Evolutionary conservation across 2,888 invertebrate genomes (phyloP), one percentile per base, ranked within the genome.

Genomic region (Carpatolechia fugitivella): DNA sequence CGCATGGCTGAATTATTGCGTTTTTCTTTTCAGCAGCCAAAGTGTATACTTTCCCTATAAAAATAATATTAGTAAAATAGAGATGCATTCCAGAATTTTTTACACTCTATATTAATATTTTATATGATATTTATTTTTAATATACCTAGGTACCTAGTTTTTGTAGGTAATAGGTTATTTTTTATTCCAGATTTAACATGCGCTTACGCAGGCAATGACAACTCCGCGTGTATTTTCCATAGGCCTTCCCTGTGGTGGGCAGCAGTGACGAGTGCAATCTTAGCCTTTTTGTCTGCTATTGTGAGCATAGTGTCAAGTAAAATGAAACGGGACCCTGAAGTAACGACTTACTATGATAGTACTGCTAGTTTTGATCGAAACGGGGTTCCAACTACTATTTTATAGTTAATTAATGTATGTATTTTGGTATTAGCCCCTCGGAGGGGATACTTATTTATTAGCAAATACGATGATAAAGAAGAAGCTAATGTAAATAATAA

Each of bases 181-280:
- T n/a, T n/a, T n/a, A n/a, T 44, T 47, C 1, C 47, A 88, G 87
- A 78, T 54, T 29, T 67, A n/a, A 82, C 82, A 0, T 88, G 87
- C 53, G 73, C 71, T 0, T 81, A 78, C 57, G 62, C 62, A 0
- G 70, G 63, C 51, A 61, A 62, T 0, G 54, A 64, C 29, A 72
- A 73, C 20, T 72, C 71, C 0, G 63, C 62, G 0, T 88, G 88
- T 54, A 54, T 78, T 0, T 62, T 86, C n/a, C 85, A 87, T 56
- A 55, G 59, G 13, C 61, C 69, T 0, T 57, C 66, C 0, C 56
- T 86, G 1, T 80, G 81, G 82, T 30, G 59, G 0, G 60, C 76
- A 48, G 62, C 72, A 1, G 73, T 67, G 0, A 46, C 66, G 6
- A 85, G 85, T 59, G 71, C 78, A 0, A 58, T 59, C 0, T 66